Percentiles rank a stretch among this genome's conserved stretches.
Conservation (phyloP, 2,113 vertebrate species). For the Albula goreensis region DNA sequence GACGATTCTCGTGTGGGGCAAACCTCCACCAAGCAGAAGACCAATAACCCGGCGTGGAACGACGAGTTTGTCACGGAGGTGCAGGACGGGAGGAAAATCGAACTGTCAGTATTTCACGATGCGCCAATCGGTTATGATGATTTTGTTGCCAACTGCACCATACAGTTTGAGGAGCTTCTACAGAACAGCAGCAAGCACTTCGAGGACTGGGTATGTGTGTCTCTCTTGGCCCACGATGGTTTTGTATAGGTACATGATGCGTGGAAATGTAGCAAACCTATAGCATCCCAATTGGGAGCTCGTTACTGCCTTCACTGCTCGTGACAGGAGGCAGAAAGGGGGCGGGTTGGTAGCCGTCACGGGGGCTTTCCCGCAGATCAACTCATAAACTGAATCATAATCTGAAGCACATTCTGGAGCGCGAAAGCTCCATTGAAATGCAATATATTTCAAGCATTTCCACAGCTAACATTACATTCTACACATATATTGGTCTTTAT, state of each 20-base stretch:
- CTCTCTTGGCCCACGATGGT: background rate
- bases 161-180: constrained; percentile 97
- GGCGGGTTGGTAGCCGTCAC: too few relatives aligned
- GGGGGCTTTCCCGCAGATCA: background rate
- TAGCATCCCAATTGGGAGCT: background rate
- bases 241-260: background rate
- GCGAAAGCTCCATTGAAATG: background rate
- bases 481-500: background rate
- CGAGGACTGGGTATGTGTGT: constrained; percentile 90
- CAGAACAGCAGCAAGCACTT: constrained; percentile 92
- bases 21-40: constrained; percentile 91
- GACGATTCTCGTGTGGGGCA: constrained; percentile 96
- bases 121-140: constrained; percentile 97
- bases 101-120: constrained; percentile 97
- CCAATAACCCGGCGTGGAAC: constrained; percentile 94
- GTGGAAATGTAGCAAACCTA: background rate
- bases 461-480: background rate
- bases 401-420: too few relatives aligned
- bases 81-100: constrained; percentile 86
- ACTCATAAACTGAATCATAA: too few relatives aligned
- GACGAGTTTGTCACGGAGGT: constrained; percentile 95
- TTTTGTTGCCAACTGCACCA: constrained; percentile 98
- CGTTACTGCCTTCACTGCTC: background rate
- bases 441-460: background rate
- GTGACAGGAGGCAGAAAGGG: background rate